phyloP scores from a whole-genome alignment of 2,113 vertebrate species.

The Zapus hudsonius region DNA sequence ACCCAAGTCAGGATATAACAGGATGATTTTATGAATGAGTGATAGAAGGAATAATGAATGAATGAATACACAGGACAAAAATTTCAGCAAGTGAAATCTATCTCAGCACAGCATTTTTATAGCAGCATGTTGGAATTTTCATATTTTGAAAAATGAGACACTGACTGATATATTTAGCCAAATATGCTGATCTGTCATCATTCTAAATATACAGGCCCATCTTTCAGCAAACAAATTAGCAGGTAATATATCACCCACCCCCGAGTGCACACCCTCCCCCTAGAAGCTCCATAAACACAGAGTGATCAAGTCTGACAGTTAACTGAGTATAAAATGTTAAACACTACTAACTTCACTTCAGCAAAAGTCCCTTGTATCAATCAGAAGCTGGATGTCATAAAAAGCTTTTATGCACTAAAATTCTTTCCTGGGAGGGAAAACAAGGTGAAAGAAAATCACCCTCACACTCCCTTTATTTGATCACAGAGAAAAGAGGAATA shows the following conservation, averaged over 20 bases:
- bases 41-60: background rate
- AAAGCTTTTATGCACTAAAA: slow-evolving; percentile 37
- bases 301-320: slow-evolving; percentile 60
- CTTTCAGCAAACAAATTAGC: slow-evolving; percentile 80
- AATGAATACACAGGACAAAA: background rate
- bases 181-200: slow-evolving; percentile 79
- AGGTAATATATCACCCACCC: slow-evolving; percentile 70
- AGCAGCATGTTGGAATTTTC: slow-evolving; percentile 57
- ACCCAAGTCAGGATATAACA: slow-evolving; percentile 13
- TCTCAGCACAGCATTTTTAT: slow-evolving; percentile 26
- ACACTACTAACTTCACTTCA: slow-evolving; percentile 24
- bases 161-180: slow-evolving; percentile 75
- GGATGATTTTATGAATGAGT: background rate
- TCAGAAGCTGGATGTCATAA: slow-evolving; percentile 32
- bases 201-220: slow-evolving; percentile 75
- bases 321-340: slow-evolving; percentile 54
- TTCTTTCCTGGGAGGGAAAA: slow-evolving; percentile 36
- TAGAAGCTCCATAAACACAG: slow-evolving; percentile 65
- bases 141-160: slow-evolving; percentile 77
- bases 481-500: slow-evolving; percentile 2
- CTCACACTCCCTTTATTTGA: slow-evolving; percentile 7
- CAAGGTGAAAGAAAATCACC: slow-evolving; percentile 7
- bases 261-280: slow-evolving; percentile 29
- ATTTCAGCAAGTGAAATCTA: slow-evolving; percentile 41
- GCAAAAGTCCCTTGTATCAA: slow-evolving; percentile 42